A percentile compares a stretch with the other conserved stretches of the same genome.
Evolutionary conservation across 1,140 invertebrate genomes (phyloP).

Genomic region (Paraescarpia echinospica): DNA sequence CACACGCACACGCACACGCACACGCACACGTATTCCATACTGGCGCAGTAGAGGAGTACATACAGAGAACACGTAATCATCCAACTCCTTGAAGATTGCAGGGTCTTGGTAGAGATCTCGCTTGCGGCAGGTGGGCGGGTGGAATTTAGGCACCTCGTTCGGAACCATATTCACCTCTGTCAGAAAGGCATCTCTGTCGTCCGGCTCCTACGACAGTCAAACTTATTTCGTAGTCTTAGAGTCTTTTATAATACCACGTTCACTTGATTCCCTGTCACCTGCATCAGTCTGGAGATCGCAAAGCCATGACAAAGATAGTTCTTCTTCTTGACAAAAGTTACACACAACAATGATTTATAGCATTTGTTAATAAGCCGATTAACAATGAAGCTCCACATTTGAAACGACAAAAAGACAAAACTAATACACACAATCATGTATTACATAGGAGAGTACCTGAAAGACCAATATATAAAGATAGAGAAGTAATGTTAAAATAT

Average conservation of each 20-base stretch:
- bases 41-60: constrained; percentile 40
- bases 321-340: too few species aligned
- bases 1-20: too few species aligned
- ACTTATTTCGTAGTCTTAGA: neutral
- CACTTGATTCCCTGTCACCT: neutral
- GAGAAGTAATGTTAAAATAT: too few species aligned
- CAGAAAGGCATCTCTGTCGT: neutral
- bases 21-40: neutral
- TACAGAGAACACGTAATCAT: constrained; percentile 65
- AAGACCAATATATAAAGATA: too few species aligned
- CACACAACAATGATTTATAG: too few species aligned
- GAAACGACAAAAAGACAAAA: too few species aligned
- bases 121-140: neutral
- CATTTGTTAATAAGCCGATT: too few species aligned
- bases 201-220: neutral
- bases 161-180: neutral
- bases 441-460: too few species aligned
- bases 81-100: neutral
- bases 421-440: too few species aligned
- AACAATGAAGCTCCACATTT: too few species aligned
- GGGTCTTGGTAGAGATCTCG: neutral
- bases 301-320: too few species aligned
- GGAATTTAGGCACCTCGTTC: neutral
- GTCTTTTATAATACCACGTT: neutral
- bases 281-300: too few species aligned